Evolutionary conservation across 2,888 invertebrate genomes (phyloP), one percentile per base, ranked within the genome.

Genomic region (Rotaria sp.): DNA sequence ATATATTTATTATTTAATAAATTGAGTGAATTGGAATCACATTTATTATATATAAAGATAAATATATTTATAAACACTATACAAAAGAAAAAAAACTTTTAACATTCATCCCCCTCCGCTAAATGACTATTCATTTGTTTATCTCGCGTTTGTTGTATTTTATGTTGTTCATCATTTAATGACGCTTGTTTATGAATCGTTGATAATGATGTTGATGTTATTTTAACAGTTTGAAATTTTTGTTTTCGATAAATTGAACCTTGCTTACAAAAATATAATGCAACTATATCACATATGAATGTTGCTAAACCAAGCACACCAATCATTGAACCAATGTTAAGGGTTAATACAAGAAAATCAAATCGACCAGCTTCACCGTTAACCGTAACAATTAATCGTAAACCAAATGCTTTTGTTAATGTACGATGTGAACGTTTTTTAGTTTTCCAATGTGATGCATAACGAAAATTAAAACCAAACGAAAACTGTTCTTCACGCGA

Each of bases 311-410:
- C 90, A 67, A 93, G 88, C 13, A 93, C 89, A 30, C 92, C 92
- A 55, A 93, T 88, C 80, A 92, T 92, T 87, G 92, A 92, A 80
- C 92, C 92, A 86, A 93, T 88, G 88, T 92, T 93, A 21, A 92
- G 88, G 21, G 92, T 84, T 7, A 92, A 89, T 35, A 92, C 92
- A 38, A 92, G 89, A 21, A 92, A 86, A 88, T 89, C 90, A 88
- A 93, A 92, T 88, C 92, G 92, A 30, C 93, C 92, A 48, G 91
- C 93, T 86, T 89, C 88, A 0, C 92, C 93, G n/a, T 90, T 89
- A 24, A 92, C 91, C 57, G 90, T 89, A 30, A 93, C 88, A n/a
- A 92, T 89, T 88, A 92, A 92, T 50, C 91, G 90, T 59, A 93
- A 91, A 7, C 93, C 93, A 88, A 90, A 92, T 0, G 91, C 92